These are phyloP conservation scores for Hetaerina americana DNA, from an alignment of 1,140 invertebrate species.

Conservation along the genomic window DNA sequence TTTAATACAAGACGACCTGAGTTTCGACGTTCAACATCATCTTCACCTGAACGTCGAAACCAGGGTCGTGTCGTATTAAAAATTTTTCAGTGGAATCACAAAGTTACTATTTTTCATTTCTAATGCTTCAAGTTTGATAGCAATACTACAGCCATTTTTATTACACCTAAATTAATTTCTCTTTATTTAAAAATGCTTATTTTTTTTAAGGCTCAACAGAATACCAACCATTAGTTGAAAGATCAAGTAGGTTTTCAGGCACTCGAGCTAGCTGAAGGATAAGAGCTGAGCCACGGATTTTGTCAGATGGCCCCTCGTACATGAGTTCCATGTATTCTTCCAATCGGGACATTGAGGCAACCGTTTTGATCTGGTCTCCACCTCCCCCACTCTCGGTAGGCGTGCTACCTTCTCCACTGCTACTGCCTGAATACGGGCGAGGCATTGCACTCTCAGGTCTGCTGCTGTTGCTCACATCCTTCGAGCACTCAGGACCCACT, in stretches of 20 bases:
- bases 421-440: slow-evolving; percentile 6
- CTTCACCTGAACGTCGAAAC: too few relatives aligned
- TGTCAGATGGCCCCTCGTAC: slow-evolving; percentile 89
- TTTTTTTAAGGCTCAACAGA: too few relatives aligned
- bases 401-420: background rate
- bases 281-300: slow-evolving; percentile 80
- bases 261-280: slow-evolving; percentile 83
- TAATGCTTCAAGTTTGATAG: too few relatives aligned
- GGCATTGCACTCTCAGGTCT: background rate
- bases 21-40: too few relatives aligned
- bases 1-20: too few relatives aligned
- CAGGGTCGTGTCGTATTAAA: too few relatives aligned
- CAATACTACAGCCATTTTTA: too few relatives aligned
- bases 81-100: too few relatives aligned
- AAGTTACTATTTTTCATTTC: too few relatives aligned
- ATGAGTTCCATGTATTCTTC: slow-evolving; percentile 92
- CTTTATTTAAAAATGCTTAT: too few relatives aligned
- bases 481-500: background rate
- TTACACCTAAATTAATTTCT: too few relatives aligned
- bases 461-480: slow-evolving; percentile 13
- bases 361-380: background rate
- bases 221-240: slow-evolving; percentile 73
- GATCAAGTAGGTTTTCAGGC: slow-evolving; percentile 84
- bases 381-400: background rate
- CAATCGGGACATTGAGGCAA: slow-evolving; percentile 57